Conservation (phyloP, 2,113 vertebrate species). For the Petrocephalus microphthalmus region DNA sequence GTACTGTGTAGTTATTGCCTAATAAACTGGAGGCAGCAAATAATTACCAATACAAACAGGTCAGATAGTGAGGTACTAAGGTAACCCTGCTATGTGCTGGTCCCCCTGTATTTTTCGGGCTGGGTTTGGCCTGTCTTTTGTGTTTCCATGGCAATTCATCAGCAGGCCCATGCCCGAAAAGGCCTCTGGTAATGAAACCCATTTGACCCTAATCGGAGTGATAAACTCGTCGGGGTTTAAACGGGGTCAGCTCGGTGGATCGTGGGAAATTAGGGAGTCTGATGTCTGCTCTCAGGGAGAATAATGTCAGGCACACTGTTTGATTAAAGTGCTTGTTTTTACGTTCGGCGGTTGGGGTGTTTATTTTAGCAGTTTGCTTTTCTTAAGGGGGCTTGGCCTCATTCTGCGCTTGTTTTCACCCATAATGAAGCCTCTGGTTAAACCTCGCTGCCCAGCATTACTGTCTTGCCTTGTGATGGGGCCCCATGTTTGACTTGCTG, state of each 20-base stretch:
- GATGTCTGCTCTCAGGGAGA: background rate
- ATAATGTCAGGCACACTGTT: background rate
- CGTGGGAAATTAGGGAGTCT: background rate
- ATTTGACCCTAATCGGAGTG: background rate
- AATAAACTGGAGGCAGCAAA: background rate
- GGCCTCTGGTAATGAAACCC: background rate
- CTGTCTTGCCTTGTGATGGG: background rate
- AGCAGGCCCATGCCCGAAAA: background rate
- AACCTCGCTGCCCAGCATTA: background rate
- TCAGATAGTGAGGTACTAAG: background rate
- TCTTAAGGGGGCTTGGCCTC: background rate
- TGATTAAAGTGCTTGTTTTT: background rate
- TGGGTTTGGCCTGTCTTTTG: background rate
- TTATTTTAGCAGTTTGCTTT: background rate
- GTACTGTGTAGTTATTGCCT: background rate
- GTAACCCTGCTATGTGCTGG: background rate
- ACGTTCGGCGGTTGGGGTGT: background rate
- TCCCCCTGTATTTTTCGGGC: background rate
- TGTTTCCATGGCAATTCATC: background rate
- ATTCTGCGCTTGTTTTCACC: background rate
- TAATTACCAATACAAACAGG: background rate
- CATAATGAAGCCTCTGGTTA: background rate
- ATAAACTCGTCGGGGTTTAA: background rate
- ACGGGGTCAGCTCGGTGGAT: background rate
- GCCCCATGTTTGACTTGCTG: background rate